Evolutionary conservation across 2,113 vertebrate species (phyloP), one percentile per base, ranked within the genome.

Genomic region (Stegastes partitus): DNA sequence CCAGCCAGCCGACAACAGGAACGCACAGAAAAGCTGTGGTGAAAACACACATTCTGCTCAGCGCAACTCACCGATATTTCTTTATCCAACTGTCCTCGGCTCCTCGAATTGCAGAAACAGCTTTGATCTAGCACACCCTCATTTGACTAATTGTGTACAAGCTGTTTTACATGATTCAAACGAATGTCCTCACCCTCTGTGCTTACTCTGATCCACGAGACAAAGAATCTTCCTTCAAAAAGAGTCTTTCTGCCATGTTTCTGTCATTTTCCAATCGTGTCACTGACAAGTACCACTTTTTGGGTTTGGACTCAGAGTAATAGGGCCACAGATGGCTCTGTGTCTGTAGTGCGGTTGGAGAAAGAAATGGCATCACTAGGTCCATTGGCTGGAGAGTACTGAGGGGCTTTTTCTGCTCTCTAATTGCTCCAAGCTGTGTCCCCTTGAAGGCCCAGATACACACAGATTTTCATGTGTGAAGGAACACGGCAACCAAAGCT

Each of bases 391-490:
- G 81, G 65, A 86, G 81, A 82, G 83, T 34, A 80, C 78, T 83
- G 54, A 81, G 83, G 87, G 80, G 62, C 86, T 88, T 93, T 93
- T 92, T 88, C 88, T 89, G 58, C 84, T 85, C 84, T 75, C 68
- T 91, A 94, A 93, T 94, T 94, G 86, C 82, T 91, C 87, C 93
- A 94, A 92, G 91, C 91, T 94, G 92, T 83, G 79, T 92, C 90
- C 89, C 89, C 83, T 87, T 83, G 66, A 89, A 81, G 72, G 68
- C 70, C 79, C 73, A 51, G 62, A 86, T 55, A 89, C 26, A 74
- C 67, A 80, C 75, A 77, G 58, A 83, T 67, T 81, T 71, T 50
- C 51, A 62, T 75, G 68, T 73, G 39, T 51, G 19, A 67, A 74
- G 56, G 63, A 77, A 19, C 34, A 55, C 34, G 56, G 51, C 45